Evolutionary conservation across 2,113 vertebrate species (phyloP).

Genomic region (Chitala chitala): DNA sequence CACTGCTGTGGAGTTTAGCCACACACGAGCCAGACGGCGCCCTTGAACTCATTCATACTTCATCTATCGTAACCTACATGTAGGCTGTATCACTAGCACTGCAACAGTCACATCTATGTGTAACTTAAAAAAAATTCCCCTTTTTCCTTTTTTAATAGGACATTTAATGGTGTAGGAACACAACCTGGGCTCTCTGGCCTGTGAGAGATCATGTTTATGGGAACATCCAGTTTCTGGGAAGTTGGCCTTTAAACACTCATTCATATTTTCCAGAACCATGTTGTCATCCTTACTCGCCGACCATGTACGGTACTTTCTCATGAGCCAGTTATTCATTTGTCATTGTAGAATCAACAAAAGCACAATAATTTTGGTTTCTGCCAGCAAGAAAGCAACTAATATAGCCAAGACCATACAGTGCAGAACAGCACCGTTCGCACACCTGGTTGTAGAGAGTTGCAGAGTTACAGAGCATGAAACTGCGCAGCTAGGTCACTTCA

Average conservation of each 20-base stretch:
- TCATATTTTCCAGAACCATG: background rate
- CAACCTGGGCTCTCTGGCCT: background rate
- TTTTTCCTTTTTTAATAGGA: constrained; percentile 3
- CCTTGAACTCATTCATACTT: background rate
- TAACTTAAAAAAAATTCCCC: constrained; percentile 6
- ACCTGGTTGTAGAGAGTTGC: too few relatives aligned
- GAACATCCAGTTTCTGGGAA: background rate
- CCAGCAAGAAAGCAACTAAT: background rate
- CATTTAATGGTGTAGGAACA: background rate
- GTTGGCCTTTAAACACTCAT: background rate
- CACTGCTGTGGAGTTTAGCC: constrained; percentile 3
- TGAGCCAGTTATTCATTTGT: background rate
- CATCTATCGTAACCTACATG: background rate
- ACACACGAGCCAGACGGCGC: background rate
- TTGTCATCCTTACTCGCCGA: background rate
- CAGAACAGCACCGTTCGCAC: too few relatives aligned
- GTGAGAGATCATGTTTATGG: background rate
- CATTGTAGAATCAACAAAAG: background rate
- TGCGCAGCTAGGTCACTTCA: too few relatives aligned
- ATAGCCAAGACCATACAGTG: too few relatives aligned
- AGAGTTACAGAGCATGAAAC: too few relatives aligned
- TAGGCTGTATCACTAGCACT: too few relatives aligned
- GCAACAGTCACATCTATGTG: background rate
- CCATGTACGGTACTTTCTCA: background rate
- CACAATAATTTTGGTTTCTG: background rate